A percentile compares a stretch with the other conserved stretches of the same genome.
These are phyloP conservation scores for Lasiurus cinereus DNA, from an alignment of 2,113 vertebrate genomes.

Conservation along the genomic window DNA sequence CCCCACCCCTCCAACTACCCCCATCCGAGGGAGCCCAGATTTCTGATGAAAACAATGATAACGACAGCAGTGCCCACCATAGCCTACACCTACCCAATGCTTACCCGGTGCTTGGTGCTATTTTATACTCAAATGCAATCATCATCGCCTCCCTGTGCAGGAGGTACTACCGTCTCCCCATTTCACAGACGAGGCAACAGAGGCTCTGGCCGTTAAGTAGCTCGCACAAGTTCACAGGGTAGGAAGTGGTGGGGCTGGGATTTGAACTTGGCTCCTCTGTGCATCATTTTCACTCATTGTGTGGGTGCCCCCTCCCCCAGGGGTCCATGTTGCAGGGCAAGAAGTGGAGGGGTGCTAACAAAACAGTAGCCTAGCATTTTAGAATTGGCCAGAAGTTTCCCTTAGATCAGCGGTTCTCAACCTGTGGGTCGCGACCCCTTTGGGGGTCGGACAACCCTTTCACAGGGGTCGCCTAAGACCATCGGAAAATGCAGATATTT, in stretches of 20 bases:
- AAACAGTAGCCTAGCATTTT: too few species aligned
- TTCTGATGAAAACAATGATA: not conserved
- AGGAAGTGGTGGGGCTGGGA: not conserved
- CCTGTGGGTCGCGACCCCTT: too few species aligned
- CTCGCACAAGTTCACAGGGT: not conserved
- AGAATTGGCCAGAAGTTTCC: not conserved
- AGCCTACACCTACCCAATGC: accelerated
- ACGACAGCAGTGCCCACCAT: not conserved
- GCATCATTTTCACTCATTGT: accelerated
- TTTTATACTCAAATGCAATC: not conserved
- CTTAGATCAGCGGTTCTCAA: too few species aligned
- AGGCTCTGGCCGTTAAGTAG: not conserved
- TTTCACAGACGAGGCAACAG: not conserved
- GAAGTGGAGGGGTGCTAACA: too few species aligned
- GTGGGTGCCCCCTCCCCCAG: not conserved
- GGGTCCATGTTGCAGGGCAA: not conserved
- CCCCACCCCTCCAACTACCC: not conserved
- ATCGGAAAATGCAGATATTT: too few species aligned
- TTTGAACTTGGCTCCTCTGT: not conserved
- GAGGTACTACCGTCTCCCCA: not conserved
- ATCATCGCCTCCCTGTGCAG: not conserved
- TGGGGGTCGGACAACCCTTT: too few species aligned
- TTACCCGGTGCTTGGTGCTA: accelerated
- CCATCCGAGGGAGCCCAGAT: not conserved
- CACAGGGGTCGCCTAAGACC: too few species aligned